These are phyloP conservation scores for Seison nebaliae DNA, from an alignment of 1,140 invertebrate species.

Conservation along the genomic window DNA sequence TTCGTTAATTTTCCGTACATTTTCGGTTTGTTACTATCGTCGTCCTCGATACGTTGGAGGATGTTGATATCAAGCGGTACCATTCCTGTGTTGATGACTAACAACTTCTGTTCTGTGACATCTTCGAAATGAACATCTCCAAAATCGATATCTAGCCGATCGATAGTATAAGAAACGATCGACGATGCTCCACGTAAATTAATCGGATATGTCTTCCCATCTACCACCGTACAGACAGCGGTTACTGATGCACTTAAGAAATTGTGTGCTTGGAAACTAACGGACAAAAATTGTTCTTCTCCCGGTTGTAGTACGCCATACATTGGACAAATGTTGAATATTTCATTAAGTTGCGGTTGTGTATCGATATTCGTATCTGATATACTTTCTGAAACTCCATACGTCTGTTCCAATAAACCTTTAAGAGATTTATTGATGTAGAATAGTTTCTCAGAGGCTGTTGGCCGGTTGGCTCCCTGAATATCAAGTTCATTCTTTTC, in stretches of 20 bases:
- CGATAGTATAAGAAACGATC: slow-evolving; percentile 24
- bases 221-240: slow-evolving; percentile 26
- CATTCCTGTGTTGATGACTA: slow-evolving; percentile 2
- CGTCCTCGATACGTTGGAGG: no score
- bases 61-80: slow-evolving; percentile 6
- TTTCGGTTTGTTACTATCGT: no score
- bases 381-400: no score
- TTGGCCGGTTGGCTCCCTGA: no score
- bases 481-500: no score
- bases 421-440: no score
- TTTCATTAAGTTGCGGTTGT: slow-evolving; percentile 17
- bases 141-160: slow-evolving; percentile 23
- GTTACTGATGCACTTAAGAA: slow-evolving; percentile 22
- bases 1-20: no score
- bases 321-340: slow-evolving; percentile 27
- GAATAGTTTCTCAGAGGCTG: no score
- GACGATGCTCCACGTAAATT: slow-evolving; percentile 23
- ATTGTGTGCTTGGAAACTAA: slow-evolving; percentile 28
- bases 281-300: slow-evolving; percentile 25
- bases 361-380: neutral
- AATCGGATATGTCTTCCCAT: slow-evolving; percentile 25
- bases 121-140: slow-evolving; percentile 19
- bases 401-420: no score
- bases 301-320: slow-evolving; percentile 25
- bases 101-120: neutral